A percentile compares a stretch with the other conserved stretches of the same genome.
Evolutionary conservation across 2,797 vertebrate species (phyloP).

Genomic region (Schizopygopsis malacanthus): DNA sequence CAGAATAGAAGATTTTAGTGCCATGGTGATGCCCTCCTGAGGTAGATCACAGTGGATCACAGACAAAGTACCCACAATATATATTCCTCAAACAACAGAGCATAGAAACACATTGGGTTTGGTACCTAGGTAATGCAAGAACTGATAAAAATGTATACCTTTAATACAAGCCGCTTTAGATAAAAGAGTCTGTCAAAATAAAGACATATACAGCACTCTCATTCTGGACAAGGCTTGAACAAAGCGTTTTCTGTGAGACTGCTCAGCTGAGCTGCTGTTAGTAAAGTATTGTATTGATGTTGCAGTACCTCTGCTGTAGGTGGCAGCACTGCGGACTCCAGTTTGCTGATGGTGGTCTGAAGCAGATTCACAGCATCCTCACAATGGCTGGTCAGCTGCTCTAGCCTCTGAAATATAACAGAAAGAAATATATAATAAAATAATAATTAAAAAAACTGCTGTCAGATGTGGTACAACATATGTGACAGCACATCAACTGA

Average conservation of each 20-base stretch:
- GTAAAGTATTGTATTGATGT: neutral
- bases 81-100: conserved; percentile 5
- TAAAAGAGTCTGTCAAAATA: neutral
- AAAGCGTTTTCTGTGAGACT: conserved; percentile 15
- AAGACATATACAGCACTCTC: neutral
- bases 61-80: conserved; percentile 1
- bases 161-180: neutral
- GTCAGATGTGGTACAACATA: neutral
- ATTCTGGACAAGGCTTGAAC: neutral
- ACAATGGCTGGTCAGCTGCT: conserved; percentile 84
- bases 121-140: neutral
- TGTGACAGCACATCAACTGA: neutral
- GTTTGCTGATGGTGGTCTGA: conserved; percentile 77
- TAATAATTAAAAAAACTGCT: neutral
- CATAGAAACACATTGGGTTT: neutral
- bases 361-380: conserved; percentile 81
- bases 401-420: conserved; percentile 79
- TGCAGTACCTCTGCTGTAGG: conserved; percentile 75
- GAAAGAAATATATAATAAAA: neutral
- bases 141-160: neutral
- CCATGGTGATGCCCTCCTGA: conserved; percentile 5
- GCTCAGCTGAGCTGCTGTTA: neutral
- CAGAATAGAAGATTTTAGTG: conserved; percentile 15
- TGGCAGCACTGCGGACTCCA: conserved; percentile 79
- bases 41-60: neutral